Conservation (phyloP, 92 coral and sea anemone species). For the Desmophyllum pertusum region DNA sequence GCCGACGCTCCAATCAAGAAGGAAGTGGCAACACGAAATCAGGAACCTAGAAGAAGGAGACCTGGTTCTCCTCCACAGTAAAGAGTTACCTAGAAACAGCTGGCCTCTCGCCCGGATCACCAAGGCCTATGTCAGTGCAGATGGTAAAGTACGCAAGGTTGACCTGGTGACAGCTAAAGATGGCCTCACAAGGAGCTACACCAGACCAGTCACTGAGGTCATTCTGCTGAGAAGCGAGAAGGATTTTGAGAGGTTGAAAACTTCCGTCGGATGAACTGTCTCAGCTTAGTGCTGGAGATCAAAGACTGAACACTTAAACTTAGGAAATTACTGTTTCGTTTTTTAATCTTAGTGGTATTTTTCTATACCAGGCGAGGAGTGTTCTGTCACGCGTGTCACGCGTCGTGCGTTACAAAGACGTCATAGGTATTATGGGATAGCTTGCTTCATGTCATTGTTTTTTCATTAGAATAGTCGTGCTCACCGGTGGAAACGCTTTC, state of each 20-base stretch:
- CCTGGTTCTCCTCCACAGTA: conserved; percentile 39
- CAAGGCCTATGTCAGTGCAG: conserved; percentile 20
- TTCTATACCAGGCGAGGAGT: conserved; percentile 55
- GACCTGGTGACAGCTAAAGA: conserved; percentile 47
- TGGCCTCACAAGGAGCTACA: conserved; percentile 36
- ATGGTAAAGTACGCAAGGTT: conserved; percentile 59
- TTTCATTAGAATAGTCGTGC: no score
- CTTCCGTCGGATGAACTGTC: conserved; percentile 11
- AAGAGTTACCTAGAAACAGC: conserved; percentile 45
- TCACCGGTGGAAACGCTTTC: no score
- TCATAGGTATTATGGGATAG: no score
- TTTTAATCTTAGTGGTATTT: conserved; percentile 4
- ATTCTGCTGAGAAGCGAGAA: conserved; percentile 38
- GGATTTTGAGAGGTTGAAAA: conserved; percentile 22
- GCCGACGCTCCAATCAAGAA: conserved; percentile 38
- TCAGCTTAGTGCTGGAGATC: neutral
- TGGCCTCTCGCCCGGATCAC: conserved; percentile 50
- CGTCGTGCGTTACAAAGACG: neutral
- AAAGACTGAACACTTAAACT: neutral
- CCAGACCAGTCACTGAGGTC: conserved; percentile 54
- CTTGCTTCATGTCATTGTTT: no score
- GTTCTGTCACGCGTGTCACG: conserved; percentile 57
- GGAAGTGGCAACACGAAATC: conserved; percentile 34
- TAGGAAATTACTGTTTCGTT: neutral
- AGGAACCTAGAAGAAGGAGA: conserved; percentile 43